phyloP scores from a whole-genome alignment of 2,797 vertebrate species.

The Chiroxiphia lanceolata region DNA sequence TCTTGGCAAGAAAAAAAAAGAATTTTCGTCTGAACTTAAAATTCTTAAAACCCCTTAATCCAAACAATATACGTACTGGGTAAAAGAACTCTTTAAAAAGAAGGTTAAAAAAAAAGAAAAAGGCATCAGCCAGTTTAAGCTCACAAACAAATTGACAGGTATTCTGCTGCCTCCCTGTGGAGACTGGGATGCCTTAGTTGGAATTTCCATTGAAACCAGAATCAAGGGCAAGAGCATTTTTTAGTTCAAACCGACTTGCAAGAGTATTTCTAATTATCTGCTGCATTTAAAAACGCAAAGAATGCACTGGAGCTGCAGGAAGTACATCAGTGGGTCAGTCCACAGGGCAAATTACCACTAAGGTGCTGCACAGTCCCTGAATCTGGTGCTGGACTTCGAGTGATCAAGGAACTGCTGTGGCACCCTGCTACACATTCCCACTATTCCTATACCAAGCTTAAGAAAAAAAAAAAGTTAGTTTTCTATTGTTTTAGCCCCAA shows the following conservation, averaged over 20 bases:
- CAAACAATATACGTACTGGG: not conserved
- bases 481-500: not conserved
- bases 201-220: not conserved
- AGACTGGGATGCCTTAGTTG: not conserved
- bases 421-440: not conserved
- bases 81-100: not conserved
- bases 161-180: conserved; percentile 71
- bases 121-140: not conserved
- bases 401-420: not conserved
- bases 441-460: not conserved
- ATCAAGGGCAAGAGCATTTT: not conserved
- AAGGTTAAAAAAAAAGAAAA: not conserved
- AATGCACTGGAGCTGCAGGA: not conserved
- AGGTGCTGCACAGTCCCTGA: not conserved
- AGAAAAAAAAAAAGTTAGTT: not conserved
- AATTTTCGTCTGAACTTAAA: conserved; percentile 37
- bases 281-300: not conserved
- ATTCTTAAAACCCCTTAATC: conserved; percentile 28
- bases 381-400: not conserved
- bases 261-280: not conserved
- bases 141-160: conserved; percentile 17
- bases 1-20: conserved; percentile 8
- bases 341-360: not conserved
- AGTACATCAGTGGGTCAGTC: not conserved
- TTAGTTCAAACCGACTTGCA: not conserved